A percentile compares a stretch with the other conserved stretches of the same genome.
Evolutionary conservation across 2,113 vertebrate genomes (phyloP).

Genomic region (Gobiocypris rarus): DNA sequence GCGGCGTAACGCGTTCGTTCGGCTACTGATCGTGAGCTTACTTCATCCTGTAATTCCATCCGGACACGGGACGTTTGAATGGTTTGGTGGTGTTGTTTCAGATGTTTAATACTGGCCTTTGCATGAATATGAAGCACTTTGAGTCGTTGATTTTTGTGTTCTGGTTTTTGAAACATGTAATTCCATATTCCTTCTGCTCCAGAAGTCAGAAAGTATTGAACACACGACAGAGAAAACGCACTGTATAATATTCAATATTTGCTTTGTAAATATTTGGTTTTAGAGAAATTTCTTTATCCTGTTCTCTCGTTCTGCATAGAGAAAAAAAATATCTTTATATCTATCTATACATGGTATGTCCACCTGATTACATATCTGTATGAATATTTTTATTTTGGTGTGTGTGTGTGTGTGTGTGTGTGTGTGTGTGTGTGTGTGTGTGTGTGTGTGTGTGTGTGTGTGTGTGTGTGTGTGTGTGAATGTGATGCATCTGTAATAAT

Average conservation of each 20-base stretch:
- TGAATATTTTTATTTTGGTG: constrained; percentile 29
- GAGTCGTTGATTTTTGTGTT: not conserved
- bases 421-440: too few relatives aligned
- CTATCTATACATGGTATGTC: constrained; percentile 8
- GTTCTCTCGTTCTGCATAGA: constrained; percentile 5
- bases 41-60: not conserved
- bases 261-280: constrained; percentile 45
- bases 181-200: constrained; percentile 21
- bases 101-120: constrained; percentile 4
- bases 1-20: constrained; percentile 6
- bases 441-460: too few relatives aligned
- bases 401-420: too few relatives aligned
- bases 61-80: not conserved
- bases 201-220: constrained; percentile 18
- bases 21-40: constrained; percentile 31
- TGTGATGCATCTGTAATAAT: constrained; percentile 30
- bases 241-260: constrained; percentile 37
- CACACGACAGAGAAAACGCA: constrained; percentile 21
- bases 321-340: constrained; percentile 31
- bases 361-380: constrained; percentile 2
- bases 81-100: not conserved
- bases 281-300: constrained; percentile 38
- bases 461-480: too few relatives aligned
- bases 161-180: constrained; percentile 18
- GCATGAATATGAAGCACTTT: constrained; percentile 42